A percentile compares a stretch with the other conserved stretches of the same genome.
Evolutionary conservation across 2,797 vertebrate genomes (phyloP).

Genomic region (Chiroxiphia lanceolata): DNA sequence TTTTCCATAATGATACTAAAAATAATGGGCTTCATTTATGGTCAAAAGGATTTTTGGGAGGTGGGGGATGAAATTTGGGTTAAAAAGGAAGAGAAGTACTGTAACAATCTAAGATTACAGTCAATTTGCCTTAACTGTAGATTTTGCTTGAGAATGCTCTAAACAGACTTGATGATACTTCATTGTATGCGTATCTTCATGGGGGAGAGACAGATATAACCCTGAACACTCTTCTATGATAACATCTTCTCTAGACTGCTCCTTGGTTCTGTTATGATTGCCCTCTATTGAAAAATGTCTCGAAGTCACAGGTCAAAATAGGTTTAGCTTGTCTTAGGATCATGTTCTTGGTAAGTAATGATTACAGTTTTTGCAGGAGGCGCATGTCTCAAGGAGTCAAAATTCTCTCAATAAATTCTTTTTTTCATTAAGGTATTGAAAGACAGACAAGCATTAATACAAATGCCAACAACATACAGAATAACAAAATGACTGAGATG

Average conservation of each 20-base stretch:
- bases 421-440: neutral
- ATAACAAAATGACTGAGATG: neutral
- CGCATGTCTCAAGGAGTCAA: neutral
- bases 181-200: neutral
- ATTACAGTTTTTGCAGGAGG: neutral
- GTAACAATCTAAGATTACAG: neutral
- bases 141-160: neutral
- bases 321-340: neutral
- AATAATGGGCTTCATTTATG: neutral
- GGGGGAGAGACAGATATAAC: neutral
- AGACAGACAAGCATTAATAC: neutral
- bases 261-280: neutral
- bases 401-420: neutral
- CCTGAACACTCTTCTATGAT: neutral
- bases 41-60: neutral
- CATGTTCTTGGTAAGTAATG: neutral
- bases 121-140: neutral
- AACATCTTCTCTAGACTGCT: neutral
- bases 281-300: neutral
- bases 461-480: neutral
- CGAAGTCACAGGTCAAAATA: neutral
- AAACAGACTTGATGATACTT: neutral
- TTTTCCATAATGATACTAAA: neutral
- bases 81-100: neutral
- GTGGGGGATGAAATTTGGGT: neutral